Evolutionary conservation across 1,140 invertebrate genomes (phyloP).

Genomic region (Procambarus virginalis): DNA sequence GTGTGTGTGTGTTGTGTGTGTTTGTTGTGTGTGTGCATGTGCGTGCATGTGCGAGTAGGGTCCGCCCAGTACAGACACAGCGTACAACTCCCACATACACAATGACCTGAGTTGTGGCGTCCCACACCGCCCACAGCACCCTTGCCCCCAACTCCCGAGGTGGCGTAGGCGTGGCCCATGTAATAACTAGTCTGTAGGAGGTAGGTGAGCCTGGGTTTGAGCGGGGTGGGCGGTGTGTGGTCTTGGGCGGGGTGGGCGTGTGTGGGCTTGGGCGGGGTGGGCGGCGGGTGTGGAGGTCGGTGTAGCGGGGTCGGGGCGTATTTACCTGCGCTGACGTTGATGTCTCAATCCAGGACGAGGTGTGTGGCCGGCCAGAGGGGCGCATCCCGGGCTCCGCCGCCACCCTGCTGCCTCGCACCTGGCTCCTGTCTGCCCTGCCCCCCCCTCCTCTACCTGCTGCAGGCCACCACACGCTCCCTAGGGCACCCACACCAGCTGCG

Average conservation of each 20-base stretch:
- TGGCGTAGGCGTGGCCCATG: background rate
- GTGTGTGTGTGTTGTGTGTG: background rate
- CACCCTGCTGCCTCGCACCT: background rate
- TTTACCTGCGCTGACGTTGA: constrained; percentile 68
- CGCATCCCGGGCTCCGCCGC: background rate
- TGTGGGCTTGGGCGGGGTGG: background rate
- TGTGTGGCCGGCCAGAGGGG: constrained; percentile 40
- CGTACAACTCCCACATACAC: constrained; percentile 34
- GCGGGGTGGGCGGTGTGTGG: constrained; percentile 12
- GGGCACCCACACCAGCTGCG: background rate
- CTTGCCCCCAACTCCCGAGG: background rate
- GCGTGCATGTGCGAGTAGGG: too few relatives aligned
- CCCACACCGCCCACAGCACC: background rate
- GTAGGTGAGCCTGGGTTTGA: background rate
- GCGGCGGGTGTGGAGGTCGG: constrained; percentile 14
- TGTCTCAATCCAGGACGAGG: constrained; percentile 67
- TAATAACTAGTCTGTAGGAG: background rate
- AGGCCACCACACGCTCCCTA: background rate
- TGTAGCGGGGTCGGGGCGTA: constrained; percentile 63
- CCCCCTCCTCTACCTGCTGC: background rate
- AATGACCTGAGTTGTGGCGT: constrained; percentile 16
- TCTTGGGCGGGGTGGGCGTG: constrained; percentile 5
- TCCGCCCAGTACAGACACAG: background rate
- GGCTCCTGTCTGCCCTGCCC: background rate
- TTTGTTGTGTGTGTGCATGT: background rate